phyloP scores from a whole-genome alignment of 2,113 vertebrate genomes.

The Lates calcarifer region DNA sequence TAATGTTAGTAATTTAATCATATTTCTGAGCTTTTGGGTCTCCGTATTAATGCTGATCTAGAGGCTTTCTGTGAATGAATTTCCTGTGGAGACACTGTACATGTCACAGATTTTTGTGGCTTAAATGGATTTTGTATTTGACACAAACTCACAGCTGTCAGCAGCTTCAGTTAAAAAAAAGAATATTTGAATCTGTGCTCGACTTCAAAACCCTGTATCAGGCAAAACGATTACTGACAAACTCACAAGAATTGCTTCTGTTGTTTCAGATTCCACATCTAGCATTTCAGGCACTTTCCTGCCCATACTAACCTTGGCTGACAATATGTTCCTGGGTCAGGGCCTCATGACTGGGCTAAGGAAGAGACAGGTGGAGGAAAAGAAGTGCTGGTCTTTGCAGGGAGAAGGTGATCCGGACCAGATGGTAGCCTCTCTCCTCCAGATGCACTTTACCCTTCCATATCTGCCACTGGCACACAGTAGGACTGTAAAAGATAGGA shows the following conservation, averaged over 20 bases:
- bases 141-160: conserved; percentile 17
- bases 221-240: conserved; percentile 3
- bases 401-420: conserved; percentile 74
- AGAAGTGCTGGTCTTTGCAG: conserved; percentile 40
- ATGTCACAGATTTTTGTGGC: background rate
- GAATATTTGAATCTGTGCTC: conserved; percentile 9
- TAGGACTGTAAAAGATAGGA: conserved; percentile 60
- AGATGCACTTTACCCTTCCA: conserved; percentile 68
- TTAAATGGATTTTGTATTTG: background rate
- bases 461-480: conserved; percentile 60
- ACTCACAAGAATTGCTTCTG: background rate
- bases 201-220: background rate
- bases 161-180: conserved; percentile 29
- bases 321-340: conserved; percentile 36
- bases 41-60: background rate
- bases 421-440: conserved; percentile 62
- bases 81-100: background rate
- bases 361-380: conserved; percentile 28
- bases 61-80: background rate
- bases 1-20: background rate
- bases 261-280: conserved; percentile 15
- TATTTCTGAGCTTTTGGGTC: background rate
- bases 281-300: conserved; percentile 13
- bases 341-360: background rate
- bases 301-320: conserved; percentile 24